A percentile compares a stretch with the other conserved stretches of the same genome.
phyloP scores from a whole-genome alignment of 92 coral and sea anemone species.

The Porites divaricata region DNA sequence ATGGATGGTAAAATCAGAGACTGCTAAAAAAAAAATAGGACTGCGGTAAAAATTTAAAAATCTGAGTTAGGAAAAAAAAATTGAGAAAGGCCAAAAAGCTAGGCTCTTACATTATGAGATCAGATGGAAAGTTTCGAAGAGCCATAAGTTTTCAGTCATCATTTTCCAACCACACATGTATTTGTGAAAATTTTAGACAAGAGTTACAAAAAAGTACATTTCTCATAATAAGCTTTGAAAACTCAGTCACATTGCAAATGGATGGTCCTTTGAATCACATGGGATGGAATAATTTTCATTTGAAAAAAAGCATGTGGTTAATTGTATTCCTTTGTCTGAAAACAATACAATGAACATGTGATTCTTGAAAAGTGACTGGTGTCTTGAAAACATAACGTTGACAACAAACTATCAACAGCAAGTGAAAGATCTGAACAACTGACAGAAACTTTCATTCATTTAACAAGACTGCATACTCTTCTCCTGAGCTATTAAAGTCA shows the following conservation, averaged over 20 bases:
- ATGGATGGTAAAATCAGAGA: too few species aligned
- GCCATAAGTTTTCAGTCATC: too few species aligned
- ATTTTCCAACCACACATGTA: too few species aligned
- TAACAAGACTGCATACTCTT: background rate
- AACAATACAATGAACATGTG: conserved; percentile 40
- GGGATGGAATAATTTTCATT: conserved; percentile 14
- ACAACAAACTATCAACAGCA: background rate
- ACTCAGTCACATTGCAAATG: background rate
- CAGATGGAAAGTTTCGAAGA: too few species aligned
- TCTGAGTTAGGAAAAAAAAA: too few species aligned
- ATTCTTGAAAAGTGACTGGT: conserved; percentile 11
- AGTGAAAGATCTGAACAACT: background rate
- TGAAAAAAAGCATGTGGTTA: conserved; percentile 39
- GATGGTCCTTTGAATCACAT: background rate
- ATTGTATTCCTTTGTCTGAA: conserved; percentile 19
- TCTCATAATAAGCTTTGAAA: background rate
- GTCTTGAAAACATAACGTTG: background rate
- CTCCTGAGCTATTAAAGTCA: too few species aligned
- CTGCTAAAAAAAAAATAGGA: too few species aligned
- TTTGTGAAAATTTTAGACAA: too few species aligned
- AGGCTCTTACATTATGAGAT: too few species aligned
- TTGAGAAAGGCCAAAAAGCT: too few species aligned
- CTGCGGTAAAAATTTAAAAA: too few species aligned
- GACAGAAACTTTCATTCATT: background rate
- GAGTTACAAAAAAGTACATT: background rate